Conservation (phyloP, 2,888 invertebrate genomes). For the Mesorhabditis sp. region DNA sequence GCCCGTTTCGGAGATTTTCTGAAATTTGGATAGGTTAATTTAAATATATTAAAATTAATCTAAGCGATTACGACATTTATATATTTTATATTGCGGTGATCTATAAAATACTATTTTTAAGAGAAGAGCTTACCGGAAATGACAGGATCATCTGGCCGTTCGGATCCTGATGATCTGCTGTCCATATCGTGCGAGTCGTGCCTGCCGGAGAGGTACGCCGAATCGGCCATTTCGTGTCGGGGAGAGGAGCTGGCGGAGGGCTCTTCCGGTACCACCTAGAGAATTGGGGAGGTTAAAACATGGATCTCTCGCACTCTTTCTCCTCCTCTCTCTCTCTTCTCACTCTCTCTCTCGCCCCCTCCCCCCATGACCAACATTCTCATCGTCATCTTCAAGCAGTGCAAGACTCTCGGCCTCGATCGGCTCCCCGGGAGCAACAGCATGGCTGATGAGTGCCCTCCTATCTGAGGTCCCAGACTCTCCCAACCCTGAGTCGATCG, state of each 20-base stretch:
- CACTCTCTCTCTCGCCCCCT: background rate
- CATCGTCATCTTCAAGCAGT: background rate
- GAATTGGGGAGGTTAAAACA: background rate
- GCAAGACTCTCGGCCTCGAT: background rate
- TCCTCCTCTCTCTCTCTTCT: background rate
- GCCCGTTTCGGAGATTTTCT: no score
- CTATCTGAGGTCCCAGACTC: background rate
- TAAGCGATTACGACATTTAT: no score
- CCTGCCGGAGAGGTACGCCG: background rate
- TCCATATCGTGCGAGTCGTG: background rate
- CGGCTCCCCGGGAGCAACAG: background rate
- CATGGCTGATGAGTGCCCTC: background rate
- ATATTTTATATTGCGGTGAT: no score
- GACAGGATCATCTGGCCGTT: background rate
- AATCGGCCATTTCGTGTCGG: background rate
- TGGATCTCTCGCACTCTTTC: background rate
- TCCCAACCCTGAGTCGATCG: background rate
- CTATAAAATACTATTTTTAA: no score
- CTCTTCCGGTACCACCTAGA: conserved; percentile 6
- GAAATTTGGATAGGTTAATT: no score
- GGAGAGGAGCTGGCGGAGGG: background rate
- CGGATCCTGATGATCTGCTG: background rate
- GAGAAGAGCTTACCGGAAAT: background rate
- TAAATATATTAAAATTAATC: no score
- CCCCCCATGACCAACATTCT: background rate